Base-by-base conservation (phyloP, 2,888 invertebrate genomes). In the Leucozona laternaria region DNA sequence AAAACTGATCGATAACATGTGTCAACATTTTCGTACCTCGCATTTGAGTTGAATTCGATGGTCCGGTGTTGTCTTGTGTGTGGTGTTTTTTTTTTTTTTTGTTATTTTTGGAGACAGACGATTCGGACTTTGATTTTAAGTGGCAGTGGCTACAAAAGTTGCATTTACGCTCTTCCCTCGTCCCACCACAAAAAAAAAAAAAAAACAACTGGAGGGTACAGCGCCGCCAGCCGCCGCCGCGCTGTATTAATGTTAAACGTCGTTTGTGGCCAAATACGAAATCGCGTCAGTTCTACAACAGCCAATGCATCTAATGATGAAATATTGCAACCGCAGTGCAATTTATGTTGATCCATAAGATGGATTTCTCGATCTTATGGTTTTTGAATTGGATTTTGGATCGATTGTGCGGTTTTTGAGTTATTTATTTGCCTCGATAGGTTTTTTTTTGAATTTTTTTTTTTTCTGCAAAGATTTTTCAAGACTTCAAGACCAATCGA, bases 1-100 rank as follows among this genome's bases (percentile, higher is more conserved):
- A 82, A 86, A 82, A 86, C 82, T 86, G 86, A 86, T 86, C 82
- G 86, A 81, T 86, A 86, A 86, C 86, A 86, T 82, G 78, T 86
- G 86, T 86, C 86, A 82, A 82, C 82, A 82, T 82, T 86, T 86
- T 82, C 82, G 73, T 72, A 76, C 60, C 50, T 66, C 60, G n/a
- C n/a, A 55, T 70, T 66, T 70, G 40, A 31, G 40, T n/a, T 31
- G 6, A 75, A 34, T 66, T 53, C 53, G 45, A 53, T 71, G 57
- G 71, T 71, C 28, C 40, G 6, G 22, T 28, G 22, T 22, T 48
- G 43, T 45, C n/a, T n/a, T 43, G 40, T 48, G 20, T 43, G n/a
- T 8, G 6, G 11, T 25, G 28, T 48, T 37, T n/a, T 64, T 15
- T 22, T 20, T 20, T n/a, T 28, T 55, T 8, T 55, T 28, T 55